Evolutionary conservation across 2,113 vertebrate species (phyloP).

Genomic region (Solenodon paradoxus): DNA sequence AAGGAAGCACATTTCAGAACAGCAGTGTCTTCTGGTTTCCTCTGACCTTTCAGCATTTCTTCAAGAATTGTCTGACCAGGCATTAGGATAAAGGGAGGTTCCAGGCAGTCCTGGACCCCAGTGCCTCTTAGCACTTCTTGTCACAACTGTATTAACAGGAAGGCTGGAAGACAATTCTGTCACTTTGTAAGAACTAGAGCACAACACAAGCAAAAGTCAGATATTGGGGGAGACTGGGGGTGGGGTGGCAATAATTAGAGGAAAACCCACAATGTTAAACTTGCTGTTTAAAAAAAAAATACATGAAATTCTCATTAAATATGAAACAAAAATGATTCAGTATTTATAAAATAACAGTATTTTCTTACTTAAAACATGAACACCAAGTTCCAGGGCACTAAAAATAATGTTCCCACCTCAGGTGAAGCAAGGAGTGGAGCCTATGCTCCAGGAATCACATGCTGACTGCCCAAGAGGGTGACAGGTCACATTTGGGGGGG

Average conservation of each 20-base stretch:
- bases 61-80: background rate
- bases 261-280: too few species aligned
- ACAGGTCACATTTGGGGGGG: fast-evolving
- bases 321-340: background rate
- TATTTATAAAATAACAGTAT: background rate
- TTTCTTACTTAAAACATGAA: too few species aligned
- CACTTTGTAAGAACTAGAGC: background rate
- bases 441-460: fast-evolving
- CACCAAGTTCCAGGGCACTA: background rate
- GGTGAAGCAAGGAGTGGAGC: background rate
- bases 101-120: background rate
- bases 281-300: too few species aligned
- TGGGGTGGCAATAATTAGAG: too few species aligned
- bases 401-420: background rate
- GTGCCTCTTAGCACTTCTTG: too few species aligned
- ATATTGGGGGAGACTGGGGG: too few species aligned
- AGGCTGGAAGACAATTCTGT: background rate
- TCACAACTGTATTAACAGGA: background rate
- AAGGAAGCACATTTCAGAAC: background rate
- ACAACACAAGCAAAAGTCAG: background rate
- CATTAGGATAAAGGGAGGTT: fast-evolving
- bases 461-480: fast-evolving
- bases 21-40: background rate
- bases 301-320: background rate
- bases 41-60: background rate